Base-by-base conservation (phyloP, 2,888 invertebrate species). In the Stratiomys singularior region DNA sequence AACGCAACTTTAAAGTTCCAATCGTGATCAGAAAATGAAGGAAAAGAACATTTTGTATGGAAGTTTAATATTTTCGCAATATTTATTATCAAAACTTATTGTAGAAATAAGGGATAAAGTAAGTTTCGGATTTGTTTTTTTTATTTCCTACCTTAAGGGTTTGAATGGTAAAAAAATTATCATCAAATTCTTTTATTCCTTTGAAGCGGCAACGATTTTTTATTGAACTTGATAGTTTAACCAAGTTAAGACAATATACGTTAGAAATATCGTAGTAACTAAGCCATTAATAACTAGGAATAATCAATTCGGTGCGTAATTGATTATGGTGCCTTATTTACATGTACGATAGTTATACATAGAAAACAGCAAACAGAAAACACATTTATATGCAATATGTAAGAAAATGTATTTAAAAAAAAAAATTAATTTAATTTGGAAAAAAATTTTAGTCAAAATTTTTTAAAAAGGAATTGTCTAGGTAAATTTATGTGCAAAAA, bases 1-100 rank as follows among this genome's bases (percentile, higher is more conserved):
- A 81, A 95, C 95, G 80, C 95, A 95, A 87, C 89, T 95, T 83
- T 93, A 89, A 88, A 28, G 18, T 27, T 56, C 25, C 21, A 58
- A 72, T 56, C 15, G 58, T 25, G 72, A 72, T 58, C 72, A 58
- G 9, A 25, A 71, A 58, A 27, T 25, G 21, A 23, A 46, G 44
- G 66, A 37, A 37, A 18, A 30, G 27, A 37, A 66, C 28, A 37
- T n/a, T 66, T n/a, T 9, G 15, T 15, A 66, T n/a, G 9, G 11
- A 37, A 66, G 30, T n/a, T 64, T 9, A 64, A 15, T n/a, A 37
- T 18, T 37, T 37, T 3, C 27, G 37, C 30, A 66, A 66, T 66
- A 66, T 66, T 66, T 66, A 66, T 66, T 30, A 30, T 66, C 30
- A 37, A 18, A 18, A 66, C 18, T 21, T 66, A 37, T 66, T 30